Evolutionary conservation across 2,113 vertebrate genomes (phyloP), one percentile per base, ranked within the genome.

Genomic region (Lipophrys pholis): DNA sequence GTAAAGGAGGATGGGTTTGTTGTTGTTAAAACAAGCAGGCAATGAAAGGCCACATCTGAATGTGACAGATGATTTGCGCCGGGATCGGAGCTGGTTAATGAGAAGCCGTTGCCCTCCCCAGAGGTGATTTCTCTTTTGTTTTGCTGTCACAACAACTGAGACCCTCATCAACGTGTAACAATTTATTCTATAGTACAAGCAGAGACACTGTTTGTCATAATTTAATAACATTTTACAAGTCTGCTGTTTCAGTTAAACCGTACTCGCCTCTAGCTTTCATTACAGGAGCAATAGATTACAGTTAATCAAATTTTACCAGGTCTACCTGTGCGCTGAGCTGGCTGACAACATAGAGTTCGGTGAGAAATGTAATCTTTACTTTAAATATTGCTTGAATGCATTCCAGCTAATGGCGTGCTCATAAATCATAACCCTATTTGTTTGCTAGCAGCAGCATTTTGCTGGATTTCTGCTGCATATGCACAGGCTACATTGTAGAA

Each of bases 1-100:
- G 69, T 63, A 72, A 61, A 81, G 73, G 62, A 82, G 75, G 83
- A 74, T 67, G 67, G 49, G 40, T 78, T 82, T 85, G 72, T 78
- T 86, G 62, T 85, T 70, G 69, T 73, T 87, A 38, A 77, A 62
- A 14, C 46, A 51, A 50, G 74, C 61, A 74, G 82, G 42, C 67
- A 73, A 43, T 68, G 50, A 85, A 65, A 81, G 17, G 73, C 42
- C 16, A 68, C 38, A 48, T 70, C 65, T 68, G 51, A 73, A 73
- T 62, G 73, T 43, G 74, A 57, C 43, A 63, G 59, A 48, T 49
- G 57, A 40, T 63, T 65, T 81, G 11, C 51, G 61, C 42, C 66
- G 41, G 39, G 68, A 38, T 74, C 53, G 57, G 6, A 63, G 43
- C 60, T 46, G 16, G 55, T 73, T 79, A 78, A 85, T 80, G 72